These are phyloP conservation scores for Echeneis naucrates DNA, from an alignment of 2,797 vertebrate species.

Conservation along the genomic window DNA sequence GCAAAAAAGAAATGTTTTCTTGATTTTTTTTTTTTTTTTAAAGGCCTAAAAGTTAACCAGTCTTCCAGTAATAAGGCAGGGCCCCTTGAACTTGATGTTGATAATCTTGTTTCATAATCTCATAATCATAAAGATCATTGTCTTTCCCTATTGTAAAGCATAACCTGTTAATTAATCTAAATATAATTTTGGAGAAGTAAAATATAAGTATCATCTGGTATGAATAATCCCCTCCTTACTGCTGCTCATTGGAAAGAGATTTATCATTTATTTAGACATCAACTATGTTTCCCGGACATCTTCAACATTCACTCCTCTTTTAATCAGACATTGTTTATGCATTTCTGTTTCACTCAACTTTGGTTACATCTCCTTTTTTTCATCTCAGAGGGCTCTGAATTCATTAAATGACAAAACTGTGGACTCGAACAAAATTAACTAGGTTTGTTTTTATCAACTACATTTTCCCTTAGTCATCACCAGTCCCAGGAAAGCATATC, in stretches of 20 bases:
- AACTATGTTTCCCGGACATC: background rate
- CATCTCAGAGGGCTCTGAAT: background rate
- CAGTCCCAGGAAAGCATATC: background rate
- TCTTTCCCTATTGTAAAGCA: background rate
- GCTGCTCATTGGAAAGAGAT: background rate
- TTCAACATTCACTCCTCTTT: background rate
- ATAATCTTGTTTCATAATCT: background rate
- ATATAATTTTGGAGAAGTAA: background rate
- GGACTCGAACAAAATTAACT: conserved; percentile 8
- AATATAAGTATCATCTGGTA: background rate
- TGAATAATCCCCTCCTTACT: background rate
- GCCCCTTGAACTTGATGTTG: background rate
- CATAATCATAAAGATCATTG: background rate
- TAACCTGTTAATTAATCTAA: background rate
- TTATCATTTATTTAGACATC: background rate
- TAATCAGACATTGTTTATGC: background rate
- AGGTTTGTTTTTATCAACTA: conserved; percentile 29
- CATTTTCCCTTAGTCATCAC: conserved; percentile 8
- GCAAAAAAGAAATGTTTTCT: too few relatives aligned
- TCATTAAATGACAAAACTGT: conserved; percentile 14
- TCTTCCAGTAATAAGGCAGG: background rate
- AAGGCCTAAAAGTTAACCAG: too few relatives aligned
- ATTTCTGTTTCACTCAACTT: conserved; percentile 7
- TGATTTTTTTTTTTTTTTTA: too few relatives aligned
- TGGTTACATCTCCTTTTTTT: background rate